Evolutionary conservation across 2,888 invertebrate species (phyloP), one percentile per base, ranked within the genome.

Genomic region (Epirrhoe alternata): DNA sequence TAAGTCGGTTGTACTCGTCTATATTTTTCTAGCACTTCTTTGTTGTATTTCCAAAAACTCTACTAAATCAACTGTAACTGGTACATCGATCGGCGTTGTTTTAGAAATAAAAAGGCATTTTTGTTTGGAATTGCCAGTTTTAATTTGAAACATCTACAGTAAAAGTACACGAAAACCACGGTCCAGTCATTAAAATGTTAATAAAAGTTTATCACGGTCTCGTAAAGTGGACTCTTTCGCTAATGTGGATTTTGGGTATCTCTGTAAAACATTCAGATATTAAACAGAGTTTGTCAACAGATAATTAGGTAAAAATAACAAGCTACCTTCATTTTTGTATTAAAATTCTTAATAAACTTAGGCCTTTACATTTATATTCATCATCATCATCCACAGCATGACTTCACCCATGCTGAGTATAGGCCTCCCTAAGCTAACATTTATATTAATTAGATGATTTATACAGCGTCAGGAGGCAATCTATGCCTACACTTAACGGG

Each of bases 1-100:
- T 77, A 79, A 75, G 69, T 78, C 5, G 75, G 76, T 76, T 24
- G 24, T 24, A 24, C n/a, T n/a, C n/a, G n/a, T n/a, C n/a, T 78
- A 70, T 68, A 67, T 51, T 73, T 77, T 71, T 68, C 67, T 65
- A 16, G 47, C 55, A 62, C 52, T 56, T 8, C 33, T 58, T 35
- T 33, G 33, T 58, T 61, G 47, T 16, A 12, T 47, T 47, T 12
- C 47, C 5, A 47, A 45, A 45, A 16, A 47, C 45, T 2, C 17
- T 30, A 33, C 6, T 6, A 10, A 16, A 6, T 1, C 12, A 35
- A 55, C 17, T 65, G 57, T 68, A 66, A 66, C 47, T 49, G 56
- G 61, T 61, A 45, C 64, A 17, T 61, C 50, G 17, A 49, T 61
- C 31, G 45, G n/a, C 16, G 17, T 12, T 60, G 61, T 61, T 66